A percentile compares a stretch with the other conserved stretches of the same genome.
phyloP scores from a whole-genome alignment of 2,888 invertebrate genomes.

The Stramonita haemastoma region DNA sequence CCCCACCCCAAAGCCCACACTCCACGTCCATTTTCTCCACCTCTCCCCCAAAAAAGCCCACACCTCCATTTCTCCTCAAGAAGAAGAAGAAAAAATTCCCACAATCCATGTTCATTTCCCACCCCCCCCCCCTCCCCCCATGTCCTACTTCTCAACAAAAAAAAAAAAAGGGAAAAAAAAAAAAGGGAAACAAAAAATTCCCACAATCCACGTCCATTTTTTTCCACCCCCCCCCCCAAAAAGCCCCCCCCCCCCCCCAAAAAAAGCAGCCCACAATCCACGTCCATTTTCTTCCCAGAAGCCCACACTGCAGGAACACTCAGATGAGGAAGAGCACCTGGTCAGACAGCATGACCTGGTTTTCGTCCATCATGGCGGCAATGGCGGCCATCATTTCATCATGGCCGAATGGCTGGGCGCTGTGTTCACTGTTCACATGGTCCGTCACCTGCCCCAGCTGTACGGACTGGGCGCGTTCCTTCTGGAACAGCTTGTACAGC shows the following conservation, averaged over 20 bases:
- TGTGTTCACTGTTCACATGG: conserved; percentile 82
- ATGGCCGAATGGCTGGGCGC: conserved; percentile 76
- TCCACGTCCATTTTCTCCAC: background rate
- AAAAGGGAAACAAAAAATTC: too few relatives aligned
- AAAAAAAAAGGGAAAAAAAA: too few relatives aligned
- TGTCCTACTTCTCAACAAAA: too few relatives aligned
- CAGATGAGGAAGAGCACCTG: conserved; percentile 74
- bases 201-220: too few relatives aligned
- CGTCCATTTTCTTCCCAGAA: background rate
- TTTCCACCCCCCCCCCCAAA: too few relatives aligned
- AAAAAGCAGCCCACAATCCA: background rate
- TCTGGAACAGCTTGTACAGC: conserved; percentile 87
- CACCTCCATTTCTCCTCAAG: too few relatives aligned
- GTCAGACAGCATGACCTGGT: conserved; percentile 89
- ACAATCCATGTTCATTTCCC: too few relatives aligned
- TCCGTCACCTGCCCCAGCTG: conserved; percentile 83
- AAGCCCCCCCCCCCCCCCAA: too few relatives aligned
- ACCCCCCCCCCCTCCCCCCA: too few relatives aligned
- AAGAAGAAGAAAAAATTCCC: too few relatives aligned
- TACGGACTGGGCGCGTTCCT: conserved; percentile 87
- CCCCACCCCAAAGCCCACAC: too few relatives aligned
- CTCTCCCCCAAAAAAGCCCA: background rate
- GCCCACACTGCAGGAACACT: background rate
- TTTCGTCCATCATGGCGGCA: conserved; percentile 89
- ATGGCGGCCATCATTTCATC: conserved; percentile 89